Evolutionary conservation across 1,140 invertebrate genomes (phyloP), one percentile per base, ranked within the genome.

Genomic region (Calosoma granatense): DNA sequence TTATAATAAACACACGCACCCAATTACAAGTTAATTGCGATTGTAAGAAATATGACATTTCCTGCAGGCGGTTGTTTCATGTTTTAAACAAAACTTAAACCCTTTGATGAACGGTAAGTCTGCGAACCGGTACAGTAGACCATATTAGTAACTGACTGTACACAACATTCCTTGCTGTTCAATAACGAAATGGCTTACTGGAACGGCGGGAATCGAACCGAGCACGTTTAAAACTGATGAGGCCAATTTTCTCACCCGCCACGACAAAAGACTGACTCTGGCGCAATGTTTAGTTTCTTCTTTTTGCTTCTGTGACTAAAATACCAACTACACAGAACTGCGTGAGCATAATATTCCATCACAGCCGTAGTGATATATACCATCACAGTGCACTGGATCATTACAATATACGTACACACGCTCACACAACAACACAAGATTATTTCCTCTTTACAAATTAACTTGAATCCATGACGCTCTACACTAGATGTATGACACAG

Each of bases 21-120:
- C 41, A 47, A 47, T 47, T 47, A 47, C 41, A 47, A 47, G 41
- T 47, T 47, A 47, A 47, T 47, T 47, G 41, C 41, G 41, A 47
- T 47, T 47, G 17, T 47, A 47, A 47, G 41, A 47, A 47, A 47
- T 47, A 47, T 47, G 41, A 47, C 41, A 47, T 47, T 47, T 47
- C 41, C 41, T 47, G 41, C 9, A 47, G 41, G 41, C 41, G 17
- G 41, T 17, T 47, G 41, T 47, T 47, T 47, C 41, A 47, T 47
- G 41, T 47, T 47, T 47, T 47, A 43, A 58, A 58, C 57, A 58
- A 58, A 58, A 58, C 56, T 51, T 23, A 20, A 58, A 54, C 53
- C 57, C 52, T 58, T 58, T 58, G 57, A 58, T 58, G 19, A 41
- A 23, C 51, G 52, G 39, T 51, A 22, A 17, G 41, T 6, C 41